Percentiles rank a stretch among this genome's conserved stretches.
Conservation (phyloP, 2,888 invertebrate genomes). For the Yponomeuta plumbellus region DNA sequence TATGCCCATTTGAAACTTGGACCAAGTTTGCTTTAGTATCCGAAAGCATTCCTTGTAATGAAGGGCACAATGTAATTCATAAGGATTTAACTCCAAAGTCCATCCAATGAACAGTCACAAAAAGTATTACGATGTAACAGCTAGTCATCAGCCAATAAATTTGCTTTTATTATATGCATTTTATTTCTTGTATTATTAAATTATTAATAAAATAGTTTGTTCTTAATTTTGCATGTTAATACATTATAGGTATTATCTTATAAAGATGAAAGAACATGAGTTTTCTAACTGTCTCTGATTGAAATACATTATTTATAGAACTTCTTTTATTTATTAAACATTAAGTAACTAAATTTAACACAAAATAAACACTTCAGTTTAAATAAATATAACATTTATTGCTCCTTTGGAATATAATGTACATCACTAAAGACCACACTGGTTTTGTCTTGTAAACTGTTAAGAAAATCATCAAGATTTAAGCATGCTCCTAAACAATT, state of each 20-base stretch:
- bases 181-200: neutral
- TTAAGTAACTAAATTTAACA: neutral
- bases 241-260: neutral
- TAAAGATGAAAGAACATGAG: neutral
- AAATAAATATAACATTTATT: conserved; percentile 25
- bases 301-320: conserved; percentile 25
- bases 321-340: conserved; percentile 22
- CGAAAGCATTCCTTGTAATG: neutral
- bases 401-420: conserved; percentile 31
- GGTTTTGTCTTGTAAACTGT: neutral
- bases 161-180: neutral
- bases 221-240: neutral
- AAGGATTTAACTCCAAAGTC: neutral
- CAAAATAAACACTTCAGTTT: neutral
- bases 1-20: neutral
- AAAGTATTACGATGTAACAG: neutral
- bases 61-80: neutral
- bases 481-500: neutral
- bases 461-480: neutral
- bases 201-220: neutral
- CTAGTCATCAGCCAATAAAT: neutral
- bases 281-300: conserved; percentile 24
- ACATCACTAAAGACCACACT: conserved; percentile 5
- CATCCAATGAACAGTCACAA: neutral
- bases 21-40: neutral